phyloP scores from a whole-genome alignment of 2,113 vertebrate species.

The Podilymbus podiceps region DNA sequence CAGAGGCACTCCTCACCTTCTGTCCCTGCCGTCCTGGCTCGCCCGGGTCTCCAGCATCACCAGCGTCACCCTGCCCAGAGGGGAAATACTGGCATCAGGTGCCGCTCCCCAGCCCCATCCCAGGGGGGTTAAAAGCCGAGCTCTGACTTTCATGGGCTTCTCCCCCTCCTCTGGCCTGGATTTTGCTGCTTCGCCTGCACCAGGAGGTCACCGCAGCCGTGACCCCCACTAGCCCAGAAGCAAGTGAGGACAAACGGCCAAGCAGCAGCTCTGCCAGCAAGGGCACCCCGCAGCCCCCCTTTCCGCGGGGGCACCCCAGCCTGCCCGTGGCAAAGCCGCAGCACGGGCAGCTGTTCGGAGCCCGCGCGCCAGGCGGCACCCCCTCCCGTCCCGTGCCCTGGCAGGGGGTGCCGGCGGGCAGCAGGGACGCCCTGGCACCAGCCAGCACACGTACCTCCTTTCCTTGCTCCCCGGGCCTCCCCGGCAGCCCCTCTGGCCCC shows the following conservation, averaged over 20 bases:
- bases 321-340: background rate
- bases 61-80: slow-evolving; percentile 49
- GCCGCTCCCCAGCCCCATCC: background rate
- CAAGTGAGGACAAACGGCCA: fast-evolving
- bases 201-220: background rate
- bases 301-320: background rate
- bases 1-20: slow-evolving; percentile 71
- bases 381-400: background rate
- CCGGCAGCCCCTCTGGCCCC: slow-evolving; percentile 71
- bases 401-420: fast-evolving
- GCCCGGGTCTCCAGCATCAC: slow-evolving; percentile 72
- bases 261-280: background rate
- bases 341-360: background rate
- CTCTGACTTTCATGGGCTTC: background rate
- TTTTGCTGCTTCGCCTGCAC: background rate
- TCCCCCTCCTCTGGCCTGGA: background rate
- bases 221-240: background rate
- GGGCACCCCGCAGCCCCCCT: background rate
- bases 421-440: fast-evolving
- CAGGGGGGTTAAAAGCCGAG: background rate
- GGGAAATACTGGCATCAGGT: background rate
- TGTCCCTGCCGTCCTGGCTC: slow-evolving; percentile 73
- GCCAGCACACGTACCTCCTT: slow-evolving; percentile 70
- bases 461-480: slow-evolving; percentile 71
- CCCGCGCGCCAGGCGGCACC: fast-evolving